Evolutionary conservation across 2,797 vertebrate genomes (phyloP), one percentile per base, ranked within the genome.

Genomic region (Pteronotus mesoamericanus): DNA sequence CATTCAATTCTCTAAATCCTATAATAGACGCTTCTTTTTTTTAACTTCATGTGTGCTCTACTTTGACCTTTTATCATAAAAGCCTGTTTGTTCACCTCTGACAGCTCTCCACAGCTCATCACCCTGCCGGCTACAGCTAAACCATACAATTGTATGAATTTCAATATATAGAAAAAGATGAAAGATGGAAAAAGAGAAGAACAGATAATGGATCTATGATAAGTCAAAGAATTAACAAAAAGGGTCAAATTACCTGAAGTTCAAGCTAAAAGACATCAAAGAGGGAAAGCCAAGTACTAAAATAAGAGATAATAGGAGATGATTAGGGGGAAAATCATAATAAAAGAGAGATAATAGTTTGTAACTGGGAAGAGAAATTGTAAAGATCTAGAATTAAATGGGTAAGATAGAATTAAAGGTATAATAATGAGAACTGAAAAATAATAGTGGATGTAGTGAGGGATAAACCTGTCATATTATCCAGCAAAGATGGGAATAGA

Each of bases 231-330:
- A 96, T 95, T 98, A 87, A 97, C 93, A 97, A 97, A 97, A 97
- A 90, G 91, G 94, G 95, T 90, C 93, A 89, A 66, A 97, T 94
- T 97, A 95, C 92, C 75, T 87, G 95, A 96, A 96, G 91, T 95
- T 96, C 96, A 97, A 98, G 96, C 88, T 94, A 94, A 97, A 97
- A 97, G 95, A 96, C 55, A 96, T 97, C 91, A 98, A 98, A 97
- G 93, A 94, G 29, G 78, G 96, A 97, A 97, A 90, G 57, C 97
- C 94, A 98, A 96, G 98, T 95, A 94, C 96, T 94, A 97, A 98
- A 98, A 97, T 96, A 98, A 97, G 96, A 97, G 92, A 97, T 97
- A 59, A 96, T 95, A 83, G 85, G 72, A 96, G 95, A 97, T 96
- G 55, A 97, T 97, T 96, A 94, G 96, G 74, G 74, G 94, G 91